Evolutionary conservation across 2,888 invertebrate species (phyloP).

Genomic region (Pseudococcus jackbeardsleyi): DNA sequence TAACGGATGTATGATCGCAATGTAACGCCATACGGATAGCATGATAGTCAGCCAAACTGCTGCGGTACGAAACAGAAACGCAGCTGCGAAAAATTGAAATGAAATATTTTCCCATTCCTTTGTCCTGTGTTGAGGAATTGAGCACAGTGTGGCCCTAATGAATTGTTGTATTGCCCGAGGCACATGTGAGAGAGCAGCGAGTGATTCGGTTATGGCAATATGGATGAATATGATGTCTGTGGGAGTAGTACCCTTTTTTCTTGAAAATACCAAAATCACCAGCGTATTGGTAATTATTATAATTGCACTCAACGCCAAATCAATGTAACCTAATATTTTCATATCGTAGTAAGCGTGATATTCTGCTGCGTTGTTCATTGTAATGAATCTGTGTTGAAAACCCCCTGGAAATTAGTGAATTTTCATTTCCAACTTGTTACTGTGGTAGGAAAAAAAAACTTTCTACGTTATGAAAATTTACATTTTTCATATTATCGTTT

Average conservation of each 20-base stretch:
- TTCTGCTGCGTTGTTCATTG: too few species aligned
- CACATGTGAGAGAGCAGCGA: background rate
- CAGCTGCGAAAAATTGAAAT: conserved; percentile 88
- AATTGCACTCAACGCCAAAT: background rate
- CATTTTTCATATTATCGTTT: too few species aligned
- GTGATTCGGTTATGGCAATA: background rate
- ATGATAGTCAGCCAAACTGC: conserved; percentile 92
- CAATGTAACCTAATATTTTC: background rate
- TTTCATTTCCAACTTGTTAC: too few species aligned
- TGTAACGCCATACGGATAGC: conserved; percentile 86
- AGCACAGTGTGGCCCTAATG: background rate
- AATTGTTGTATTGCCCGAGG: background rate
- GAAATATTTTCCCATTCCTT: conserved; percentile 73
- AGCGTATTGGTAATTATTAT: background rate
- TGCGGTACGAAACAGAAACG: conserved; percentile 89
- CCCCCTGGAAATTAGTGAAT: too few species aligned
- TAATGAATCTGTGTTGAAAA: too few species aligned
- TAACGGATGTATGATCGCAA: background rate
- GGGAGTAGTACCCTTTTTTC: background rate
- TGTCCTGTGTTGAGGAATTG: background rate
- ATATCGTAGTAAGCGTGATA: background rate
- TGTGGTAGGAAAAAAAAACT: too few species aligned
- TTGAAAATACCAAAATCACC: background rate
- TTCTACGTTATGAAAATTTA: too few species aligned
- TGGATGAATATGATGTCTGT: background rate